Conservation (phyloP, 2,113 vertebrate genomes). For the Serilophus lunatus region DNA sequence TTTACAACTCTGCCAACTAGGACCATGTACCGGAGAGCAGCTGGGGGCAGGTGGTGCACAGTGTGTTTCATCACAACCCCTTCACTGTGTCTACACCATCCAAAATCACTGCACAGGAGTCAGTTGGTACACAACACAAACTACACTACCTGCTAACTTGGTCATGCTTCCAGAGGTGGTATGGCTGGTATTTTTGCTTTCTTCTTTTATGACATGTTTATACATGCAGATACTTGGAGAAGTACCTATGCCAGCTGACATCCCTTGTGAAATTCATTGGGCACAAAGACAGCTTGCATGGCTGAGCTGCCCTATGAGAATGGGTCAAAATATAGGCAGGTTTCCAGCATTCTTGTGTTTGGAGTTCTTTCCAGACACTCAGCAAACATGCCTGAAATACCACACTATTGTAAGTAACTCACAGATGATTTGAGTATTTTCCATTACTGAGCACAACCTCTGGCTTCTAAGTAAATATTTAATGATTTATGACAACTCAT, state of each 20-base stretch:
- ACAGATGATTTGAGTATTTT: not conserved
- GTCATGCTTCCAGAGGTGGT: not conserved
- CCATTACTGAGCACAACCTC: not conserved
- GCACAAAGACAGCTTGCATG: not conserved
- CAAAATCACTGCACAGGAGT: not conserved
- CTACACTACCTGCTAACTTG: not conserved
- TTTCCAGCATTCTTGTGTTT: not conserved
- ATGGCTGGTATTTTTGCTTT: not conserved
- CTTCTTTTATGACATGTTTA: not conserved
- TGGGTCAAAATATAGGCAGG: not conserved
- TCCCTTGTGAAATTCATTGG: not conserved
- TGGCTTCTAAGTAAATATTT: not conserved
- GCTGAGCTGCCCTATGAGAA: not conserved
- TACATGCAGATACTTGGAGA: not conserved
- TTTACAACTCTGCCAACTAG: not conserved
- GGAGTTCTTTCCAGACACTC: not conserved
- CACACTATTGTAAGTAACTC: not conserved
- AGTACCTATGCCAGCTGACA: not conserved
- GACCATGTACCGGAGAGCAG: not conserved
- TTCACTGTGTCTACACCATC: accelerated
- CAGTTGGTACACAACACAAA: accelerated
- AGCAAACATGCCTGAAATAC: not conserved
- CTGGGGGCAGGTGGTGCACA: accelerated
- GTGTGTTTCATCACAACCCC: not conserved
- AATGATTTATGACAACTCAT: not conserved